Conservation (phyloP, 2,888 invertebrate species). For the Pardosa pseudoannulata region DNA sequence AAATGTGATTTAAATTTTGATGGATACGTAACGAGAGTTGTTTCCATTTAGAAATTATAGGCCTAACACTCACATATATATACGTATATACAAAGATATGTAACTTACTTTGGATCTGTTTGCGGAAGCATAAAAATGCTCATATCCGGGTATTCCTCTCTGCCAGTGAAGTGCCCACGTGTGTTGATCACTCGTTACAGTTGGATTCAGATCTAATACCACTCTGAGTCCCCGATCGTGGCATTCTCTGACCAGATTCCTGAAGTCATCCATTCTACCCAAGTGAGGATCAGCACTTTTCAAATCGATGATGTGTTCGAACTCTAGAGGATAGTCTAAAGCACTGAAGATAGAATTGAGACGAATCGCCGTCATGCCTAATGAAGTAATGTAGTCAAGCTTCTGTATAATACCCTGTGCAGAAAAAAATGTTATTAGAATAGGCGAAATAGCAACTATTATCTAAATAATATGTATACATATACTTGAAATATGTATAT, state of each 20-base stretch:
- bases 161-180: constrained; percentile 74
- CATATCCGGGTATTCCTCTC: constrained; percentile 58
- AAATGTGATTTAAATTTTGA: no score
- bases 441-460: no score
- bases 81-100: no score
- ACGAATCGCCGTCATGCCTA: constrained; percentile 86
- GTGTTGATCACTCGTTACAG: constrained; percentile 73
- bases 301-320: constrained; percentile 83
- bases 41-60: no score
- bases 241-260: constrained; percentile 82
- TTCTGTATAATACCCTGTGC: constrained; percentile 83
- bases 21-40: no score
- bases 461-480: no score
- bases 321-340: constrained; percentile 85
- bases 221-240: constrained; percentile 86
- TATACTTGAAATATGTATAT: no score
- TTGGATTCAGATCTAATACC: constrained; percentile 83
- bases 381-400: constrained; percentile 83
- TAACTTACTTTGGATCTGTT: constrained; percentile 61
- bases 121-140: constrained; percentile 60
- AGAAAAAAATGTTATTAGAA: not conserved
- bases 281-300: constrained; percentile 83
- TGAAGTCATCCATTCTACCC: constrained; percentile 85
- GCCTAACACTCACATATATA: no score
- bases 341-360: constrained; percentile 89